These are phyloP conservation scores for Thalassarche chlororhynchos DNA, from an alignment of 2,113 vertebrate species.

Conservation along the genomic window DNA sequence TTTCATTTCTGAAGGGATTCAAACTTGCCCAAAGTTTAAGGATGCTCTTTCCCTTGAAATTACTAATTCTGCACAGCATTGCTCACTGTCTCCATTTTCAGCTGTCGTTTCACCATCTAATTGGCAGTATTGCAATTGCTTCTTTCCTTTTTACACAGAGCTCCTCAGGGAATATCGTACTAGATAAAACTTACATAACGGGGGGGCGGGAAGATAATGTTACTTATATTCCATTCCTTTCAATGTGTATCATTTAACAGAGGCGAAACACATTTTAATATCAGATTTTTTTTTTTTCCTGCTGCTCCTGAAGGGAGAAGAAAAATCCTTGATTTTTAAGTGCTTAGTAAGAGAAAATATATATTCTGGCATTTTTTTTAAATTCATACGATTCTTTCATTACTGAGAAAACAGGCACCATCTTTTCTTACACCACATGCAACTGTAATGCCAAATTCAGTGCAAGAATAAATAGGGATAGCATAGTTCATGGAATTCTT, in stretches of 20 bases:
- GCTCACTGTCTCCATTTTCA: neutral
- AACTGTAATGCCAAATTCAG: neutral
- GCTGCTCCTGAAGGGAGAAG: neutral
- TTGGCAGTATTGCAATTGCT: neutral
- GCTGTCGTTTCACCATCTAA: neutral
- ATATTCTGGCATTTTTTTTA: neutral
- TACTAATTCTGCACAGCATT: neutral
- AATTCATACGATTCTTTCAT: neutral
- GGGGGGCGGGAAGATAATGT: neutral
- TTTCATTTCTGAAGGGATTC: neutral
- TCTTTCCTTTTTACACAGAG: neutral
- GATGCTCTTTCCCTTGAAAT: neutral
- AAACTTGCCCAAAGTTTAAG: neutral
- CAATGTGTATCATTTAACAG: neutral
- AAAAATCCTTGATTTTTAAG: neutral
- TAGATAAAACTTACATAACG: neutral
- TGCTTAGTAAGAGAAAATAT: neutral
- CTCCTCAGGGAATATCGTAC: neutral
- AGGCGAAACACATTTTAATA: neutral
- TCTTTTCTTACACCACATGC: neutral
- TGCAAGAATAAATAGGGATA: neutral
- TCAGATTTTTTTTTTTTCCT: neutral
- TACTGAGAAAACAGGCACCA: neutral
- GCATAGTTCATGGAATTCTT: neutral
- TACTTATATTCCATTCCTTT: neutral